phyloP scores from a whole-genome alignment of 92 coral and sea anemone genomes.

The Epizoanthus illoricatus region DNA sequence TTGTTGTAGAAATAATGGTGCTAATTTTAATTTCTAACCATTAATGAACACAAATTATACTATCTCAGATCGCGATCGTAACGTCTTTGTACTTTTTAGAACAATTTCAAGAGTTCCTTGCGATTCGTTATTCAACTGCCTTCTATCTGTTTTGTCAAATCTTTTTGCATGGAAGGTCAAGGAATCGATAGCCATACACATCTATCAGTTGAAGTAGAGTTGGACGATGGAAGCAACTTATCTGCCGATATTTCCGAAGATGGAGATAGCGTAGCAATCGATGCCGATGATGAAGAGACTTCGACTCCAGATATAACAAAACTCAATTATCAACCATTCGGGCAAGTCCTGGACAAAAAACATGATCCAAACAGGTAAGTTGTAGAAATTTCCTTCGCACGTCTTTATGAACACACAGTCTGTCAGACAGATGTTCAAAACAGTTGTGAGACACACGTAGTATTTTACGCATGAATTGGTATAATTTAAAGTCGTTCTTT shows the following conservation, averaged over 20 bases:
- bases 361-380: slow-evolving; percentile 87
- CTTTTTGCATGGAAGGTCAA: neutral
- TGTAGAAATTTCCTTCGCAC: neutral
- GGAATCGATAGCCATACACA: neutral
- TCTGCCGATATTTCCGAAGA: slow-evolving; percentile 61
- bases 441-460: neutral
- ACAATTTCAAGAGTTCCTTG: too few species aligned
- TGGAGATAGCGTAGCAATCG: slow-evolving; percentile 56
- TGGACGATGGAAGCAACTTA: slow-evolving; percentile 21
- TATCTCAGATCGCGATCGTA: too few species aligned
- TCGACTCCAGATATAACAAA: slow-evolving; percentile 46
- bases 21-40: too few species aligned
- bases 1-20: too few species aligned
- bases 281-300: slow-evolving; percentile 43
- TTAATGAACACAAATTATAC: too few species aligned
- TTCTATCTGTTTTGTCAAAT: too few species aligned
- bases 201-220: neutral
- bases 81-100: too few species aligned
- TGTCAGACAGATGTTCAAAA: neutral
- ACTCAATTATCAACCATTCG: slow-evolving; percentile 66
- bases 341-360: slow-evolving; percentile 42
- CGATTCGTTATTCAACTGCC: too few species aligned
- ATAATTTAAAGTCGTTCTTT: neutral
- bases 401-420: neutral
- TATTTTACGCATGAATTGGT: neutral